These are phyloP conservation scores for Phodopus roborovskii DNA, from an alignment of 2,113 vertebrate species.

Conservation along the genomic window DNA sequence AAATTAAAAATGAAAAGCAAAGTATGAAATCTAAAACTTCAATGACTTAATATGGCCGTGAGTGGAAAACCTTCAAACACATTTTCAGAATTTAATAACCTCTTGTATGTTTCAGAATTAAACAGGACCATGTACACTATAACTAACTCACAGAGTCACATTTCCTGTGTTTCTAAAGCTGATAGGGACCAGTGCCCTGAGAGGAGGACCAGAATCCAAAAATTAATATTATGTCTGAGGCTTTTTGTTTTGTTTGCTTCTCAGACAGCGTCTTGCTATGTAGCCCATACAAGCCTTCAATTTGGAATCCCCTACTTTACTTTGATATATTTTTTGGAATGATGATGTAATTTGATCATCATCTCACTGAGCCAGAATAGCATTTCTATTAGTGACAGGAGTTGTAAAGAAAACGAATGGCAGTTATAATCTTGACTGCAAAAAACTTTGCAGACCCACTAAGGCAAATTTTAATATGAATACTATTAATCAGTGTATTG, in stretches of 20 bases:
- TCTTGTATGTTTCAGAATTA: constrained; percentile 33
- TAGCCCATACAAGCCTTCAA: no score
- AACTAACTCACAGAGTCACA: constrained; percentile 5
- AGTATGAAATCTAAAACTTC: constrained; percentile 47
- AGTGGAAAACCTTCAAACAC: neutral
- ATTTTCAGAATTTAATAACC: neutral
- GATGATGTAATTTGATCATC: neutral
- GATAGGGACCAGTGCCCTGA: neutral
- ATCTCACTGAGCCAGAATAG: neutral
- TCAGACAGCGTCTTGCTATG: neutral
- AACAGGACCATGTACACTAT: neutral
- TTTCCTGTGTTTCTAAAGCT: neutral
- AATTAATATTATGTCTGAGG: neutral
- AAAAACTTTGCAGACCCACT: neutral
- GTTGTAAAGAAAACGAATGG: neutral
- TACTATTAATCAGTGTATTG: neutral
- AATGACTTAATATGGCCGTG: neutral
- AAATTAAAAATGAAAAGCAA: constrained; percentile 48
- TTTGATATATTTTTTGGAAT: neutral
- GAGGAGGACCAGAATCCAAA: neutral
- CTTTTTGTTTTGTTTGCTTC: no score
- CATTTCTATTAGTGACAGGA: neutral
- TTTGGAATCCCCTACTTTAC: neutral
- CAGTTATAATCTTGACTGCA: neutral
- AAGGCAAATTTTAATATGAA: neutral